These are phyloP conservation scores for Siniperca chuatsi DNA, from an alignment of 2,113 vertebrate genomes.

Conservation along the genomic window DNA sequence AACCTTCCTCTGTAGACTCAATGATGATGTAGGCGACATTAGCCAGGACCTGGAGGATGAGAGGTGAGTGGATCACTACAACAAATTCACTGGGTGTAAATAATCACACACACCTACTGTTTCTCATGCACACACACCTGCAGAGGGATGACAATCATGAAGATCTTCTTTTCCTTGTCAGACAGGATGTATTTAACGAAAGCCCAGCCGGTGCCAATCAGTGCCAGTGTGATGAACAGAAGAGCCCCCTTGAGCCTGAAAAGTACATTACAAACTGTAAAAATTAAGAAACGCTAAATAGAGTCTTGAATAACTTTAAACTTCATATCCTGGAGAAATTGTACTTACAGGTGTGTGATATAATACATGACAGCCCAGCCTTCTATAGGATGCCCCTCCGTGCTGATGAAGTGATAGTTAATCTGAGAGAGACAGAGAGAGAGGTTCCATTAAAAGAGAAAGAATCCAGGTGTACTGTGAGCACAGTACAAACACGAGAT, in stretches of 20 bases:
- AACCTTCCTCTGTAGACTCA: slow-evolving; percentile 88
- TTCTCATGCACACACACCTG: slow-evolving; percentile 81
- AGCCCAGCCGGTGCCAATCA: slow-evolving; percentile 90
- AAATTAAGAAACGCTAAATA: background rate
- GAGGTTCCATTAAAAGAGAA: background rate
- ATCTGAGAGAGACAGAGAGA: slow-evolving; percentile 78
- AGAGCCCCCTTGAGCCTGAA: slow-evolving; percentile 89
- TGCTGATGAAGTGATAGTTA: slow-evolving; percentile 92
- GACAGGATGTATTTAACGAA: slow-evolving; percentile 91
- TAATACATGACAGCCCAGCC: slow-evolving; percentile 91
- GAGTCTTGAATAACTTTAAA: background rate
- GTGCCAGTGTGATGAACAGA: slow-evolving; percentile 90
- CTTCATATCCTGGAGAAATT: rapidly evolving
- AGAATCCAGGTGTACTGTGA: background rate
- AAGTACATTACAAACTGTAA: background rate
- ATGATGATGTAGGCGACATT: slow-evolving; percentile 90
- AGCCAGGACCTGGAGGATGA: slow-evolving; percentile 84
- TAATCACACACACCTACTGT: background rate
- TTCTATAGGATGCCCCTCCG: slow-evolving; percentile 86
- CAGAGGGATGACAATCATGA: slow-evolving; percentile 90
- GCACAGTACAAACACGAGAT: background rate
- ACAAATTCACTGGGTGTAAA: background rate
- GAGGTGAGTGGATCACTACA: background rate
- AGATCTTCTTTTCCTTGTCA: slow-evolving; percentile 92
- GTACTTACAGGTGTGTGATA: slow-evolving; percentile 89